These are phyloP conservation scores for Patella ulyssiponensis DNA, from an alignment of 2,888 invertebrate species.

Conservation along the genomic window DNA sequence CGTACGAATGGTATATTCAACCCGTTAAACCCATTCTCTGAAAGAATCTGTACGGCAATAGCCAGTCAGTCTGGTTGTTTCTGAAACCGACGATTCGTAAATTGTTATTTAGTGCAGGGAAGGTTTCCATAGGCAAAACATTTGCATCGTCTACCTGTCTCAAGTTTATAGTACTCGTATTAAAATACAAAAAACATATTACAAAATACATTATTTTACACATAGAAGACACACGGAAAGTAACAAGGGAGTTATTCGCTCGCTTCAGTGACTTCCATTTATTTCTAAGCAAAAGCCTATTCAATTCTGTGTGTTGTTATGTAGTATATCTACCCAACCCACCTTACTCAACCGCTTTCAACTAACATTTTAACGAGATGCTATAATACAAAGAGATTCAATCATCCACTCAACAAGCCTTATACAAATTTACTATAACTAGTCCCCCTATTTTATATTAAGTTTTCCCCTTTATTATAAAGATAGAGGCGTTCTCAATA, in stretches of 20 bases:
- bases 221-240: not conserved
- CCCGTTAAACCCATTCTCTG: no score
- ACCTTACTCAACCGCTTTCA: constrained; percentile 4
- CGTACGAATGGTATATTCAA: no score
- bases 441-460: constrained; percentile 8
- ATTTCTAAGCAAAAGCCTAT: not conserved
- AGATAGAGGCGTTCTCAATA: constrained; percentile 4
- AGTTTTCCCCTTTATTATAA: not conserved
- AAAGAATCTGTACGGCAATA: no score
- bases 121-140: no score
- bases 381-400: constrained; percentile 3
- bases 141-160: no score
- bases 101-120: no score
- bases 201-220: no score
- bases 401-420: not conserved
- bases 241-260: not conserved
- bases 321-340: constrained; percentile 2
- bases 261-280: not conserved
- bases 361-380: constrained; percentile 5
- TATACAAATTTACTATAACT: not conserved
- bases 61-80: no score
- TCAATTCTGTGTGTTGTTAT: not conserved
- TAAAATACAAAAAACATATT: no score
- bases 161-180: no score
- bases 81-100: no score